Evolutionary conservation across 2,888 invertebrate species (phyloP), one percentile per base, ranked within the genome.

Genomic region (Entomobrya multifasciata): DNA sequence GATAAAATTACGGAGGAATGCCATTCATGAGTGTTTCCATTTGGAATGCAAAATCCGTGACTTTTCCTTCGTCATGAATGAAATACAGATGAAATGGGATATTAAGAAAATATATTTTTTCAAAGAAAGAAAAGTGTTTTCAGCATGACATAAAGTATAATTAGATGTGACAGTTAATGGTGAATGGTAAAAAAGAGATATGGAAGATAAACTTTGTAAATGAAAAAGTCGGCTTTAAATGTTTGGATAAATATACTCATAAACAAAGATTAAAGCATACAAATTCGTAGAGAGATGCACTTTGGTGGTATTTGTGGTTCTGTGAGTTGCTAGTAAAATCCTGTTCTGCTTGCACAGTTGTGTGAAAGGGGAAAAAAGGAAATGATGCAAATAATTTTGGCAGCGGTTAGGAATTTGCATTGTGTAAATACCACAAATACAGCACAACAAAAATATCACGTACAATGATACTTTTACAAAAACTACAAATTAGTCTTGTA

Each of bases 301-400:
- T n/a, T n/a, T n/a, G n/a, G n/a, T n/a, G n/a, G n/a, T n/a, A n/a
- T n/a, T n/a, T n/a, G n/a, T n/a, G n/a, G n/a, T n/a, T n/a, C n/a
- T n/a, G n/a, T n/a, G n/a, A n/a, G n/a, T n/a, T n/a, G n/a, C n/a
- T n/a, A n/a, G n/a, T n/a, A n/a, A n/a, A n/a, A n/a, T n/a, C n/a
- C n/a, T n/a, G n/a, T n/a, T n/a, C n/a, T 52, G 22, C 11, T 13
- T 49, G 55, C 52, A 52, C 41, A 36, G 17, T 76, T 57, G 20
- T 15, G n/a, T 30, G 25, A 20, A 22, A 11, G 20, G 27, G 22
- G 20, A 36, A n/a, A 44, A 11, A 15, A 70, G 17, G 30, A 60
- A 79, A 20, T 22, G 55, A 80, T 80, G 70, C 80, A 67, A 70
- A 70, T 80, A 47, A 70, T 80, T 80, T 80, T 80, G 67, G 80